Evolutionary conservation across 1,140 invertebrate species (phyloP).

Genomic region (Meloidogyne chitwoodi): DNA sequence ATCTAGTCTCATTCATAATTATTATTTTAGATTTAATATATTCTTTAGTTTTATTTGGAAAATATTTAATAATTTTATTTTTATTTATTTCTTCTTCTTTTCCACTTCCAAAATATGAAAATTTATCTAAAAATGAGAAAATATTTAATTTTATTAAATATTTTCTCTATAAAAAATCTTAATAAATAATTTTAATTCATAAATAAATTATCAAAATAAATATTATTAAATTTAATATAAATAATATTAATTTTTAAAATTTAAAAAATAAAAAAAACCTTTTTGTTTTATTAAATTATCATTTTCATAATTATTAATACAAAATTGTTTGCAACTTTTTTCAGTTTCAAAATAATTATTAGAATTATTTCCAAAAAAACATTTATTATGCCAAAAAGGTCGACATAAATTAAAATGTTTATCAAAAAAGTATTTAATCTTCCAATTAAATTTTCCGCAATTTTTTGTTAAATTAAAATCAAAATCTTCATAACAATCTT

Average conservation of each 20-base stretch:
- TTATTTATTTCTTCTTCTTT: neutral
- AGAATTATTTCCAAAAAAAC: neutral
- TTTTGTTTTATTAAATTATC: neutral
- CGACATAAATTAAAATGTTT: neutral
- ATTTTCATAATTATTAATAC: neutral
- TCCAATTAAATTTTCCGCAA: constrained; percentile 3
- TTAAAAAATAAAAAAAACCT: neutral
- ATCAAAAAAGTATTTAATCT: constrained; percentile 18
- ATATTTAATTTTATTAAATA: no score
- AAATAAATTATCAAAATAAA: neutral
- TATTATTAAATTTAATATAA: constrained; percentile 29
- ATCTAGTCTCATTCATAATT: constrained; percentile 30
- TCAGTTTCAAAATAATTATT: constrained; percentile 15
- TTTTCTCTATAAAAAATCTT: no score
- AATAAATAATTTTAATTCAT: no score
- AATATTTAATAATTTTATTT: neutral
- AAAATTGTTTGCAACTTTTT: constrained; percentile 7
- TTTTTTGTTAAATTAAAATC: constrained; percentile 11
- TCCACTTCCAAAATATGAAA: neutral
- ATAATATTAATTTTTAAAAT: constrained; percentile 26
- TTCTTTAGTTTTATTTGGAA: constrained; percentile 2
- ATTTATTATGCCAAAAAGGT: constrained; percentile 20
- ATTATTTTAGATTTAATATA: constrained; percentile 40
- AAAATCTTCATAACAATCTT: constrained; percentile 17
- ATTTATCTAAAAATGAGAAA: constrained; percentile 5